Conservation (phyloP, 35 echinoderm and acorn worm species). For the Hemicentrotus pulcherrimus region DNA sequence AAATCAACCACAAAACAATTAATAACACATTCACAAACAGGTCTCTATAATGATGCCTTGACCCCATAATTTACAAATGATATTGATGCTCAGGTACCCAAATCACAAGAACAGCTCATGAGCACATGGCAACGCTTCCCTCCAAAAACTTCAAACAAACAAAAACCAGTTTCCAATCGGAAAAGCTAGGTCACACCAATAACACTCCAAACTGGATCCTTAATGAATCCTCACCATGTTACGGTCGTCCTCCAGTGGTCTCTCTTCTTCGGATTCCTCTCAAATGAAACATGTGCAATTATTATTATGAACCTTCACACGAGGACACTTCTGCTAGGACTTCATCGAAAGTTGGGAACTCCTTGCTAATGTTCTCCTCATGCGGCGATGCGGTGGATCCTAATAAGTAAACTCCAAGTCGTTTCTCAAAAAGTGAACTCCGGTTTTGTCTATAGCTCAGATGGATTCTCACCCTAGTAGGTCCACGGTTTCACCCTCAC, state of each 20-base stretch:
- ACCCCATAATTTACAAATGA: not conserved
- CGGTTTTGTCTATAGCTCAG: too few species aligned
- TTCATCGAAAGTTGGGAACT: not conserved
- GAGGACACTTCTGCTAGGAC: not conserved
- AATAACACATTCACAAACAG: not conserved
- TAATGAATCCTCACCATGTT: slow-evolving; percentile 1
- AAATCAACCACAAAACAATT: not conserved
- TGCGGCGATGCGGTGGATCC: not conserved
- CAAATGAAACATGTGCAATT: not conserved
- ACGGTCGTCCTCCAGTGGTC: not conserved
- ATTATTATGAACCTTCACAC: not conserved
- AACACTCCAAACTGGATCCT: not conserved
- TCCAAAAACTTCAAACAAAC: not conserved
- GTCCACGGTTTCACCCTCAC: not conserved
- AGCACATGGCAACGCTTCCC: not conserved
- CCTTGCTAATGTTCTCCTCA: not conserved
- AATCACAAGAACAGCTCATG: not conserved
- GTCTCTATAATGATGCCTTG: not conserved
- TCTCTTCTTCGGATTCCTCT: not conserved
- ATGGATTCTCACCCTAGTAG: not conserved
- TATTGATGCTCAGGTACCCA: not conserved
- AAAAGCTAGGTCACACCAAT: not conserved
- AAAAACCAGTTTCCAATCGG: not conserved
- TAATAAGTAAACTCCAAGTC: too few species aligned
- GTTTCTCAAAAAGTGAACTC: too few species aligned